Percentiles rank a stretch among this genome's conserved stretches.
Conservation (phyloP, 2,888 invertebrate species). For the Slavum lentiscoides region DNA sequence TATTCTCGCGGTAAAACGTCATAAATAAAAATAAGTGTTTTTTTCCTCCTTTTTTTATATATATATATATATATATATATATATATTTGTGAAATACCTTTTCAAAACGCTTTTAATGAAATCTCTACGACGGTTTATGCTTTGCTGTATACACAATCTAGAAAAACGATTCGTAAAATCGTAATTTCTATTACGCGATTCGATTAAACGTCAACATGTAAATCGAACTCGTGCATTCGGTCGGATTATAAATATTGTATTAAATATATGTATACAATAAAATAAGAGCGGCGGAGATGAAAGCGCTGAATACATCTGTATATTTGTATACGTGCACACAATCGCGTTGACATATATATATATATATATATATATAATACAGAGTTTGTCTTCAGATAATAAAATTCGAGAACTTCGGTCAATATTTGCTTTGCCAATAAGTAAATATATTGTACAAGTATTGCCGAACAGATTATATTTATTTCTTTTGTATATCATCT, state of each 20-base stretch:
- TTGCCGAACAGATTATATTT: slow-evolving; percentile 18
- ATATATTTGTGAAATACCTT: too few relatives aligned
- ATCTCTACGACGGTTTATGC: not conserved
- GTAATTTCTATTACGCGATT: not conserved
- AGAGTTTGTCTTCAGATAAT: not conserved
- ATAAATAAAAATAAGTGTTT: too few relatives aligned
- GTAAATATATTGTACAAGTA: slow-evolving; percentile 18
- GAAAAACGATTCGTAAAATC: too few relatives aligned
- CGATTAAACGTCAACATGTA: slow-evolving; percentile 7
- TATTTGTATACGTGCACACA: not conserved
- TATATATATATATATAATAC: not conserved
- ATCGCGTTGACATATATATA: slow-evolving; percentile 6
- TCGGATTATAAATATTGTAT: not conserved
- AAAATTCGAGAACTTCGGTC: slow-evolving; percentile 1
- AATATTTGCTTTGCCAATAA: slow-evolving; percentile 27
- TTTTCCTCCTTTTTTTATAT: too few relatives aligned
- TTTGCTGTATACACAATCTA: too few relatives aligned
- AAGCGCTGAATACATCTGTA: not conserved
- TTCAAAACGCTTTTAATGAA: not conserved
- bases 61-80: too few relatives aligned
- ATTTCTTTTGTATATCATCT: not conserved
- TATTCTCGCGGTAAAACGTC: too few relatives aligned
- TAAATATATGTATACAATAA: too few relatives aligned
- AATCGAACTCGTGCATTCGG: not conserved
- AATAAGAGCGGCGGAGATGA: not conserved